These are phyloP conservation scores for Eulithis testata DNA, from an alignment of 2,888 invertebrate genomes.

Conservation along the genomic window DNA sequence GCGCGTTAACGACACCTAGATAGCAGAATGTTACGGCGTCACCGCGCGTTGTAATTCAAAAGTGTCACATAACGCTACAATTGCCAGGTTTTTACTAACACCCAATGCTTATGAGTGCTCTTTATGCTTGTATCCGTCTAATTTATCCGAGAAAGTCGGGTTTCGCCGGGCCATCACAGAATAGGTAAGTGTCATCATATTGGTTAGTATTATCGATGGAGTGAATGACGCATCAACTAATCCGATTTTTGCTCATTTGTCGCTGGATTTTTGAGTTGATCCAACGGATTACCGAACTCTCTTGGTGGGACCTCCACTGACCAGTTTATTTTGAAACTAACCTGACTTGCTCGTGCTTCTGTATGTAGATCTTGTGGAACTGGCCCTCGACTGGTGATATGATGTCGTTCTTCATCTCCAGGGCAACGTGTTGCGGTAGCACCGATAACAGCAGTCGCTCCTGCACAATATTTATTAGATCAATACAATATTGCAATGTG, in stretches of 20 bases:
- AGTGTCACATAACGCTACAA: too few relatives aligned
- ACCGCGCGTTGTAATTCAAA: too few relatives aligned
- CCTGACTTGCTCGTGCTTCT: constrained; percentile 97
- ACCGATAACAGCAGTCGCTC: constrained; percentile 94
- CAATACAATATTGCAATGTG: constrained; percentile 22
- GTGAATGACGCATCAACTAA: too few relatives aligned
- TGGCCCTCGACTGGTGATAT: constrained; percentile 95
- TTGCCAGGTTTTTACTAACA: too few relatives aligned
- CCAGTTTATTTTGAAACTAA: constrained; percentile 66
- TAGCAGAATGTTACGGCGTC: too few relatives aligned
- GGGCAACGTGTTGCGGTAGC: constrained; percentile 94
- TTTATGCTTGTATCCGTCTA: constrained; percentile 20
- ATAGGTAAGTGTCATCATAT: too few relatives aligned
- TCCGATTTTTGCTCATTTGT: too few relatives aligned
- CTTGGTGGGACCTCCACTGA: constrained; percentile 5
- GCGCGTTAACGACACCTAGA: too few relatives aligned
- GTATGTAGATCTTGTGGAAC: constrained; percentile 97
- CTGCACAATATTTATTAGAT: constrained; percentile 66
- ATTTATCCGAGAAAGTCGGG: background rate
- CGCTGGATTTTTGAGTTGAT: too few relatives aligned
- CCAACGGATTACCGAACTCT: too few relatives aligned
- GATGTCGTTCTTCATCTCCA: constrained; percentile 98
- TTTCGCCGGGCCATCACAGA: too few relatives aligned
- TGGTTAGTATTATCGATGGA: too few relatives aligned
- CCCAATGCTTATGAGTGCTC: constrained; percentile 6